Evolutionary conservation across 2,888 invertebrate genomes (phyloP).

Genomic region (Tetrapedia diversipes): DNA sequence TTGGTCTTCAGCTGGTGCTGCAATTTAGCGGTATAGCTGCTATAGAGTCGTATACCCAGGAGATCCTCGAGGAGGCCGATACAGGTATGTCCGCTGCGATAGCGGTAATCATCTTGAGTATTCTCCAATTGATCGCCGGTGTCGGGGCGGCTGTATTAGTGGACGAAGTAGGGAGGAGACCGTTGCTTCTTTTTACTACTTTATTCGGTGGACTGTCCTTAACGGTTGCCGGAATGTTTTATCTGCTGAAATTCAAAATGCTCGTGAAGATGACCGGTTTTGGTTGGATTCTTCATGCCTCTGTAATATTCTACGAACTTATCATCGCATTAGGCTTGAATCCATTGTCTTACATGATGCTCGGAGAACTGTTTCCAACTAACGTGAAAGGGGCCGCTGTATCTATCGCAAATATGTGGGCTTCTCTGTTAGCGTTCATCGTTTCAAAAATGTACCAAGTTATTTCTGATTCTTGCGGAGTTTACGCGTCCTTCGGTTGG

Average conservation of each 20-base stretch:
- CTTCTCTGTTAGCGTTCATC: slow-evolving; percentile 85
- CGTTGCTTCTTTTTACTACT: slow-evolving; percentile 85
- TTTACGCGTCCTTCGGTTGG: slow-evolving; percentile 87
- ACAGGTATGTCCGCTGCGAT: slow-evolving; percentile 83
- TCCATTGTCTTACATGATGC: slow-evolving; percentile 86
- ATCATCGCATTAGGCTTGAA: slow-evolving; percentile 86
- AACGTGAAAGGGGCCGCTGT: slow-evolving; percentile 87
- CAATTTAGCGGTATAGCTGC: slow-evolving; percentile 86
- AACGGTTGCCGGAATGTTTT: slow-evolving; percentile 84
- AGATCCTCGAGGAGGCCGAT: slow-evolving; percentile 85
- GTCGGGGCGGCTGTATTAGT: slow-evolving; percentile 83
- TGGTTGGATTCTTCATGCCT: slow-evolving; percentile 84
- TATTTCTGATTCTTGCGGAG: slow-evolving; percentile 85
- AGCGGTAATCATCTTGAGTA: slow-evolving; percentile 86
- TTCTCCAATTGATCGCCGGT: slow-evolving; percentile 85
- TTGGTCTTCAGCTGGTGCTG: slow-evolving; percentile 85
- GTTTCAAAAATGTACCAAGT: slow-evolving; percentile 86
- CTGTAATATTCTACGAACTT: slow-evolving; percentile 85
- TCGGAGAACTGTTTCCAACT: slow-evolving; percentile 87
- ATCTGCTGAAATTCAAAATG: slow-evolving; percentile 85
- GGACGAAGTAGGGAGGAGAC: slow-evolving; percentile 84
- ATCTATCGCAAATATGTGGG: slow-evolving; percentile 85
- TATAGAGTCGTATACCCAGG: slow-evolving; percentile 86
- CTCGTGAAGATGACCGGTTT: slow-evolving; percentile 81
- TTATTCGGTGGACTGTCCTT: slow-evolving; percentile 85